Base-by-base conservation (phyloP, 64 coral and sea anemone genomes). In the Montipora cactus region DNA sequence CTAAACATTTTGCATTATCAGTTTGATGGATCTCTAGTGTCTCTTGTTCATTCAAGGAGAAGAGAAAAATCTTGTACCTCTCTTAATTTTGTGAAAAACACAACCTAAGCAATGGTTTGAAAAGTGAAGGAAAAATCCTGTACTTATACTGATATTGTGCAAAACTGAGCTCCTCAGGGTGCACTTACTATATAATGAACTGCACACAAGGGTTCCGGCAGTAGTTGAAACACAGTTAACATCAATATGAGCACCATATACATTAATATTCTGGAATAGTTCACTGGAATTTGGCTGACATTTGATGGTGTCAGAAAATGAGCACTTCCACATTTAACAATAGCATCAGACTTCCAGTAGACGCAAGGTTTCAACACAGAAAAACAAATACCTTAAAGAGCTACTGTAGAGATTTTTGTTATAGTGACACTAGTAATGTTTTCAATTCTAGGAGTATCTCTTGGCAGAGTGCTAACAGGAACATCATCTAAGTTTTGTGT, bases 21-120 rank as follows among this genome's bases (percentile, higher is more conserved):
- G 16, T 25, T 25, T 20, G 19, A 25, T 7, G 19, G 19, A 73
- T 25, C 74, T 79, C 79, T 77, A 81, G 90, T 25, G 44, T 77
- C 44, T 80, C 80, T 84, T 90, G 82, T 15, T 83, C 79, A 79
- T 59, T 19, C 49, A 85, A 76, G 59, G 84, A 7, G 12, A 89
- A 49, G 16, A 95, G n/a, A 78, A 91, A 90, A 78, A 87, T 69
- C 79, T 76, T 70, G 80, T 95, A 67, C 47, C 83, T 37, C 44
- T 74, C 13, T 37, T 89, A 59, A 44, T 90, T 69, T 81, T 47
- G 11, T 81, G 89, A 72, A 91, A 91, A 83, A 91, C 52, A 50
- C 89, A 91, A 21, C 77, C 59, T 20, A 58, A 46, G 4, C 79
- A 91, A 23, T 7, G 55, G 2, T 67, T 74, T 12, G 79, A 72